Percentiles rank a stretch among this genome's conserved stretches.
phyloP scores from a whole-genome alignment of 2,797 vertebrate species.

The Gambusia yucatana region DNA sequence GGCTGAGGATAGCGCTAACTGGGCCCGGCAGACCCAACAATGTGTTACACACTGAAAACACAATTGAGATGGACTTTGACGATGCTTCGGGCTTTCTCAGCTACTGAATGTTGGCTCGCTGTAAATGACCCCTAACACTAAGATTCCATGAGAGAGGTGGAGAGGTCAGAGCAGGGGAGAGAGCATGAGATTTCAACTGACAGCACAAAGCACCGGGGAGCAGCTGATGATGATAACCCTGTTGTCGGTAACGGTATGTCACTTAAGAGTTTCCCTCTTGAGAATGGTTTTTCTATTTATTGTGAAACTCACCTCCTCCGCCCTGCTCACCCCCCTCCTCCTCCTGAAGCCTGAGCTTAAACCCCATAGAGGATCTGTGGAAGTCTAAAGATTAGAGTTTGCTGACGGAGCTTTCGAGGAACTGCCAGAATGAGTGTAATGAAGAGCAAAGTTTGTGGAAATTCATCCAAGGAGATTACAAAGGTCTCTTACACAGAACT shows the following conservation, averaged over 20 bases:
- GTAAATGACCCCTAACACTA: not conserved
- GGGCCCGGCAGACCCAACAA: not conserved
- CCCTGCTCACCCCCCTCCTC: too few relatives aligned
- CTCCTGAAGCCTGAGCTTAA: not conserved
- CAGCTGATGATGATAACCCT: constrained; percentile 4
- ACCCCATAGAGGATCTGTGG: not conserved
- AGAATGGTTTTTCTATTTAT: constrained; percentile 2
- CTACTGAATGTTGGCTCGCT: not conserved
- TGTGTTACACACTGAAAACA: not conserved
- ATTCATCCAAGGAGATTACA: constrained; percentile 3
- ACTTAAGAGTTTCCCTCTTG: not conserved
- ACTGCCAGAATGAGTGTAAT: constrained; percentile 6
- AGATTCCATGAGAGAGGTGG: not conserved
- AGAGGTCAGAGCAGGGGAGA: constrained; percentile 1
- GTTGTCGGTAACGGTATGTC: not conserved
- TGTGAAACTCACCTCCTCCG: not conserved
- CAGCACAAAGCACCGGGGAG: not conserved
- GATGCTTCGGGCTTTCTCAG: not conserved
- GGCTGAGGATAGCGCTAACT: not conserved
- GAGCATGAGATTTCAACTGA: not conserved
- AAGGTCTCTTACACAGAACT: not conserved
- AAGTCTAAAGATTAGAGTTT: constrained; percentile 2
- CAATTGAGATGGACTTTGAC: not conserved
- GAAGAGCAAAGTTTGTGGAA: constrained; percentile 6
- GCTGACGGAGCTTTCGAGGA: constrained; percentile 5